Percentiles rank a stretch among this genome's conserved stretches.
Evolutionary conservation across 2,797 vertebrate species (phyloP).

Genomic region (Orestias chungarensis): DNA sequence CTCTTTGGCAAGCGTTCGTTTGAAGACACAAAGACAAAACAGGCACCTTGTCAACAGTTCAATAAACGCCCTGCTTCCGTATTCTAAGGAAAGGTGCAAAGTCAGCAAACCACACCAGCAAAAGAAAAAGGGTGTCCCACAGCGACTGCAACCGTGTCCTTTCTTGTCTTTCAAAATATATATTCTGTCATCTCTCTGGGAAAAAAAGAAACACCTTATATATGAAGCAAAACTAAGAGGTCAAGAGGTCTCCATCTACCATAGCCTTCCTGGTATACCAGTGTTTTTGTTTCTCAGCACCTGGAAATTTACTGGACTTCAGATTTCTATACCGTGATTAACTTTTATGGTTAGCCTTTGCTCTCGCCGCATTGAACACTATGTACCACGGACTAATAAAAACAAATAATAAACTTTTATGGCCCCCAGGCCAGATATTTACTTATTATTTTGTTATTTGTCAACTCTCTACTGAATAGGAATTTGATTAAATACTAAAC

Average conservation of each 20-base stretch:
- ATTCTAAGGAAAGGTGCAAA: constrained; percentile 48
- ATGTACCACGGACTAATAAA: constrained; percentile 84
- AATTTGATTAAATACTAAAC: constrained; percentile 72
- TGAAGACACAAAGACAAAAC: constrained; percentile 35
- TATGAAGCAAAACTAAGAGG: constrained; percentile 33
- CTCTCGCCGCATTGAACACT: constrained; percentile 82
- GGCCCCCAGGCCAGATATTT: constrained; percentile 76
- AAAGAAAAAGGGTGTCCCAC: constrained; percentile 61
- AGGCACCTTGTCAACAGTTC: constrained; percentile 32
- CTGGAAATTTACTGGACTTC: constrained; percentile 87
- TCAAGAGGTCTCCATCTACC: constrained; percentile 60
- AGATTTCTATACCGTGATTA: constrained; percentile 87
- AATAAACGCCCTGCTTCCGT: constrained; percentile 40
- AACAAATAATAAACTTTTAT: constrained; percentile 87
- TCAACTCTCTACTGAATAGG: constrained; percentile 78
- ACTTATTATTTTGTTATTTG: constrained; percentile 83
- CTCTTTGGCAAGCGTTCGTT: constrained; percentile 43
- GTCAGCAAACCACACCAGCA: constrained; percentile 55
- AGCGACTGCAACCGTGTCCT: constrained; percentile 19
- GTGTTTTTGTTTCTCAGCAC: constrained; percentile 75
- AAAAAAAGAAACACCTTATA: constrained; percentile 16
- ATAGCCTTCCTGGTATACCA: constrained; percentile 65
- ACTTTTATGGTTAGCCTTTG: constrained; percentile 86
- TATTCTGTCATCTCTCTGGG: not conserved
- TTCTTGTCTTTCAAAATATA: constrained; percentile 5